phyloP scores from a whole-genome alignment of 2,888 invertebrate species.

The Lacanobia oleracea region DNA sequence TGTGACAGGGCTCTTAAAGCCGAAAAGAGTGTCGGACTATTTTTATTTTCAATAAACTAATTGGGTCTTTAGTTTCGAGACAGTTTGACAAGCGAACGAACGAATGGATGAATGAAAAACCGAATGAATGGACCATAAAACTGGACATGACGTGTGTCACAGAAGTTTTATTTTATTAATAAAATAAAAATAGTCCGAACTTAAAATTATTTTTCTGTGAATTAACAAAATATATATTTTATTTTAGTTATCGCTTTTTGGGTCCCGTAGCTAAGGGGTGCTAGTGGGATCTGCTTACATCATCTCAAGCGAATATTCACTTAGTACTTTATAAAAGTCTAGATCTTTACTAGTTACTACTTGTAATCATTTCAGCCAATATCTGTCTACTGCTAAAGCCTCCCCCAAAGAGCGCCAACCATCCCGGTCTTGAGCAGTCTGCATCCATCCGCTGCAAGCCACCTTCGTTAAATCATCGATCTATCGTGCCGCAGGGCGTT shows the following conservation, averaged over 20 bases:
- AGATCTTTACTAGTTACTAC: no score
- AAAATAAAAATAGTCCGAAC: not conserved
- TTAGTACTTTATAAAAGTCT: no score
- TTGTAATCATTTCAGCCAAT: no score
- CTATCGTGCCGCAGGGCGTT: no score
- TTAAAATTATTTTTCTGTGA: not conserved
- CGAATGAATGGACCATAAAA: not conserved
- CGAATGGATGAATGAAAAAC: constrained; percentile 4
- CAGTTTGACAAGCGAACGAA: constrained; percentile 13
- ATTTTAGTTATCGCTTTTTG: not conserved
- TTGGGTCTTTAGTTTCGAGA: not conserved
- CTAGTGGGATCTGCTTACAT: no score
- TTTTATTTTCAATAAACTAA: constrained; percentile 19
- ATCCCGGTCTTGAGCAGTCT: no score
- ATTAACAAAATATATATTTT: not conserved
- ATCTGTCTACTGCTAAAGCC: no score
- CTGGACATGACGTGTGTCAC: constrained; percentile 9
- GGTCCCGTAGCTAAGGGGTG: not conserved
- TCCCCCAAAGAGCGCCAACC: no score
- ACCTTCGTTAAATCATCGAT: no score
- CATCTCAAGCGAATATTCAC: no score
- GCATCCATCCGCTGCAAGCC: no score
- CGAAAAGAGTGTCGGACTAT: not conserved
- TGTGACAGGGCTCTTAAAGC: no score
- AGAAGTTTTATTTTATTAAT: not conserved